Base-by-base conservation (phyloP, 2,113 vertebrate species). In the Entomyzon cyanotis region DNA sequence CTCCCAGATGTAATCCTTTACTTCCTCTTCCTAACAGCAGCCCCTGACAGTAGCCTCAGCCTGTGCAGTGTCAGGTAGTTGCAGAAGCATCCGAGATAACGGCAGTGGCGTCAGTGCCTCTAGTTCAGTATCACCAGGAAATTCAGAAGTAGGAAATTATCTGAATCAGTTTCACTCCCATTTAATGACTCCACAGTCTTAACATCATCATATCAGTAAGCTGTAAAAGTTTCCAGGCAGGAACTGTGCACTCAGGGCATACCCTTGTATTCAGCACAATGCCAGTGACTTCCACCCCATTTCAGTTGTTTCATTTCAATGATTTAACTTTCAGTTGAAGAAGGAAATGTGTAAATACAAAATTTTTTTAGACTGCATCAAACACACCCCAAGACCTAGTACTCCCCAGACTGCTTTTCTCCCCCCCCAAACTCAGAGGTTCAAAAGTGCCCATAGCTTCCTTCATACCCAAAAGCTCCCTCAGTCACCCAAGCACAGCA, bases 21-120 rank as follows among this genome's bases (percentile, higher is more conserved):
- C 21, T 79, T 75, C 41, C 33, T 56, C 18, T 46, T 88, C 74
- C 74, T 78, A 30, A 33, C 24, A 76, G 53, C 31, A 73, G 64
- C 2, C 12, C 28, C 71, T 20, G 30, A 35, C 47, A 87, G 55
- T 60, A 46, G 8, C 64, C n/a, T 81, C 52, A 31, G 42, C n/a
- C 47, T 13, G 8, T 6, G 47, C 67, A 8, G 50, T 0, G 3
- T 28, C 71, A 39, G 33, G 47, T 5, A 23, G 42, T 3, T 49
- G 37, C 3, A 0, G 3, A 12, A 37, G 14, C 55, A 49, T 52
- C 11, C 2, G 2, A 49, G 73, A 23, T 7, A 64, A 35, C 1
- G 0, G 67, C 37, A 46, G 49, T 18, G 16, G 10, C 27, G 35
- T 14, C 80, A 79, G 52, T 6, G 17, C 19, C 55, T 20, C 16